Evolutionary conservation across 2,113 vertebrate species (phyloP), one percentile per base, ranked within the genome.

Genomic region (Coryphaenoides rupestris): DNA sequence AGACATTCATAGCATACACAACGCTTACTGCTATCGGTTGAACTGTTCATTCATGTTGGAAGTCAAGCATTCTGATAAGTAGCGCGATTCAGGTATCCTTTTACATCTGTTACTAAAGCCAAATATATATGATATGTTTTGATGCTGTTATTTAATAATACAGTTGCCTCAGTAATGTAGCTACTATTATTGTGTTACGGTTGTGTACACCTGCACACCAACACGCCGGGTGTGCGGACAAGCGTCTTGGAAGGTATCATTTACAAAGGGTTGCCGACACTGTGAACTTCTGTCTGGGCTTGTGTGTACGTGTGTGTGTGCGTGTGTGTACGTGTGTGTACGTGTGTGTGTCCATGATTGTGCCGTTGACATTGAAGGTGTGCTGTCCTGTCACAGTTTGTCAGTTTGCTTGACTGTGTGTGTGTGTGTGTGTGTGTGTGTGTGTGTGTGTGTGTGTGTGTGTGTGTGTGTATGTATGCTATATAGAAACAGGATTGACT

Each of bases 21-120:
- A n/a, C 47, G 65, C 52, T 60, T 26, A 21, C 24, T 62, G n/a
- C 53, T 65, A 22, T 58, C 23, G 58, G 67, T 66, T 69, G 47
- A 62, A 57, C 72, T 72, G 69, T 72, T 56, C 75, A 46, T 77
- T 50, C 66, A 69, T 28, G 54, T 70, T 22, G 75, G 82, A 68
- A 69, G 70, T 84, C 78, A 70, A 83, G 74, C 71, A 70, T 83
- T 79, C 46, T 49, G 45, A 78, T 72, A 72, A 74, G 77, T 85
- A 83, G 82, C 81, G 76, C 79, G 78, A 84, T 84, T 86, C 84
- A 89, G 80, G 83, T 86, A 86, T 83, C 63, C 84, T 84, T 82
- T 63, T 81, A 80, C 71, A 75, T 84, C 70, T 79, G 69, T 86
- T 77, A 66, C 66, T 74, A 61, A 88, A 85, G 68, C 88, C 87